Base-by-base conservation (phyloP, 2,113 vertebrate genomes). In the Eira barbara region DNA sequence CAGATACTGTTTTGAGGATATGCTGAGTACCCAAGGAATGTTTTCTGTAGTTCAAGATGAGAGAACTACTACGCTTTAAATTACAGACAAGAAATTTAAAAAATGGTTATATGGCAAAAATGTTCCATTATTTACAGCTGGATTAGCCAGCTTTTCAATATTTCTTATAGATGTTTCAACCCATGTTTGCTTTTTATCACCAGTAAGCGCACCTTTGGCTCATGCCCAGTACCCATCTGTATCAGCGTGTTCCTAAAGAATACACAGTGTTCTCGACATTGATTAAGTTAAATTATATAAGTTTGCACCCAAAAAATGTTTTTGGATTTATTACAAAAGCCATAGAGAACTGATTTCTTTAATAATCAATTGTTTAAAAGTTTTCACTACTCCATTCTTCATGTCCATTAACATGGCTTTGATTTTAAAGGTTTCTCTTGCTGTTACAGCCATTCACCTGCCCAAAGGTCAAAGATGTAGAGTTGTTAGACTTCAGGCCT, bases 21-120 rank as follows among this genome's bases (percentile, higher is more conserved):
- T 67, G 80, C 45, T 57, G 87, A 47, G 34, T 69, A 47, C 7
- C 34, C 18, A 12, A 52, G 13, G 20, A 47, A 11, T 61, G 21
- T 71, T 92, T 92, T 73, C 47, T 39, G 59, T 76, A 47, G 57
- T 79, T 87, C 45, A 71, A 47, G 71, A 47, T 85, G 20, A 91
- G 73, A 93, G 34, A 52, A 31, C 52, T 36, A 3, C 31, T 61
- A 13, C 78, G 7, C 21, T 81, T 90, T 93, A 63, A 91, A 87
- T 94, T 80, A 49, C 4, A 96, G 47, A 21, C 21, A 71, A 78
- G 88, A 87, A 79, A 61, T 20, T n/a, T 59, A 11, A 55, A 91
- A 52, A 27, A 39, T 25, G 31, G 12, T 76, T 59, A 25, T 0
- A 1, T 4, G 57, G 76, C 9, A 23, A 59, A 71, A 55, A 7